Percentiles rank a stretch among this genome's conserved stretches.
Evolutionary conservation across 2,113 vertebrate species (phyloP).

Genomic region (Thryonomys swinderianus): DNA sequence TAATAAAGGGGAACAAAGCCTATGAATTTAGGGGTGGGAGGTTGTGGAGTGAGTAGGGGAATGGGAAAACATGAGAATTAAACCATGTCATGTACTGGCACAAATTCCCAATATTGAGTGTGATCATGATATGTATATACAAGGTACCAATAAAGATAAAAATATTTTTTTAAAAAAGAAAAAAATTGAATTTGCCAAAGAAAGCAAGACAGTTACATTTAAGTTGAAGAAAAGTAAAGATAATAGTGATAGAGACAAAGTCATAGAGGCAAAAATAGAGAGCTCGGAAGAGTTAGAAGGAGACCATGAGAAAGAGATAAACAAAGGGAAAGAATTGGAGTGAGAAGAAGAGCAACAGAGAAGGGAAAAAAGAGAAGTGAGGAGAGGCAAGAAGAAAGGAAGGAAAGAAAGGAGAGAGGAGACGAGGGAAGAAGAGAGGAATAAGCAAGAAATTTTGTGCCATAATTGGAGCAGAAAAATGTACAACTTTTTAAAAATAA

Average conservation of each 20-base stretch:
- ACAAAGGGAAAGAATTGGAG: background rate
- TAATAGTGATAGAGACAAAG: background rate
- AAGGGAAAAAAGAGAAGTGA: fast-evolving
- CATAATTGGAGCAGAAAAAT: background rate
- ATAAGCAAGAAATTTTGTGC: background rate
- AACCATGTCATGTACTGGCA: no score
- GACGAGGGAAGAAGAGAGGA: background rate
- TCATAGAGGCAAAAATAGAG: background rate
- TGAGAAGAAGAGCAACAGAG: no score
- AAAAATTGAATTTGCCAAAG: background rate
- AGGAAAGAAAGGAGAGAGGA: fast-evolving
- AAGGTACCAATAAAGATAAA: no score
- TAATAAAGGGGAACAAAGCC: no score
- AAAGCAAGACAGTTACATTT: background rate
- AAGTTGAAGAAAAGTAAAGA: background rate
- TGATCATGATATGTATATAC: no score
- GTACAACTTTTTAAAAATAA: background rate
- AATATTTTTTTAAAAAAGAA: no score
- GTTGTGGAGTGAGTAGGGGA: no score
- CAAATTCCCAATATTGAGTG: no score
- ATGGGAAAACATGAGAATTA: no score
- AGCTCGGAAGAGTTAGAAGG: no score
- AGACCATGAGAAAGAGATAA: background rate
- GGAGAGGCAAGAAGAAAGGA: fast-evolving
- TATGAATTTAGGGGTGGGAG: no score